phyloP scores from a whole-genome alignment of 2,888 invertebrate genomes.

The Tachina fera region DNA sequence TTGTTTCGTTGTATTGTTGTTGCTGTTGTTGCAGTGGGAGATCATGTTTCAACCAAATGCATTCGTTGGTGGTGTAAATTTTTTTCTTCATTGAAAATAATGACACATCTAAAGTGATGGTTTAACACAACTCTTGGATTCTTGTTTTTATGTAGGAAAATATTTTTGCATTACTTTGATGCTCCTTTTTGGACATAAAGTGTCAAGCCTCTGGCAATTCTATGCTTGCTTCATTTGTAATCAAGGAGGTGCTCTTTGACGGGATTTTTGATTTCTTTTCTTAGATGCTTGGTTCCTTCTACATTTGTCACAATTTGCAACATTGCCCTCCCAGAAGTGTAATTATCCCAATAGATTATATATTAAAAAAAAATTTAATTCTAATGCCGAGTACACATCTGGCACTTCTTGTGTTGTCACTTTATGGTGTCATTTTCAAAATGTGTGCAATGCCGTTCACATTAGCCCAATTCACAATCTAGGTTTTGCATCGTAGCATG shows the following conservation, averaged over 20 bases:
- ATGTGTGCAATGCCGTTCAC: no score
- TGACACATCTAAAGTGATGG: conserved; percentile 15
- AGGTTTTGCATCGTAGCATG: no score
- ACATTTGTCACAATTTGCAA: no score
- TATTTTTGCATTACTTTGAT: not conserved
- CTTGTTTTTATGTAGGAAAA: not conserved
- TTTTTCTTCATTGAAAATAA: not conserved
- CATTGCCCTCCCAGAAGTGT: no score
- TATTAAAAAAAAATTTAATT: no score
- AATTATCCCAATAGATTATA: no score
- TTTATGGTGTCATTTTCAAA: no score
- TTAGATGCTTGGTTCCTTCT: no score
- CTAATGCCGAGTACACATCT: no score
- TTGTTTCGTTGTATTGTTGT: not conserved
- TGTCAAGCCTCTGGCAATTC: not conserved
- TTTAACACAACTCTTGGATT: not conserved
- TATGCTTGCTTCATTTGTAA: conserved; percentile 1
- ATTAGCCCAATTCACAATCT: no score
- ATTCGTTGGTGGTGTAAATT: not conserved
- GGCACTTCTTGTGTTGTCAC: no score
- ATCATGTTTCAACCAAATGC: conserved; percentile 53
- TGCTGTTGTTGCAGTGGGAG: conserved; percentile 21
- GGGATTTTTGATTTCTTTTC: no score
- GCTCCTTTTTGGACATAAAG: not conserved
- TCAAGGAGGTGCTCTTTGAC: not conserved